A percentile compares a stretch with the other conserved stretches of the same genome.
phyloP scores from a whole-genome alignment of 2,113 vertebrate species.

The Chionodraco myersi region DNA sequence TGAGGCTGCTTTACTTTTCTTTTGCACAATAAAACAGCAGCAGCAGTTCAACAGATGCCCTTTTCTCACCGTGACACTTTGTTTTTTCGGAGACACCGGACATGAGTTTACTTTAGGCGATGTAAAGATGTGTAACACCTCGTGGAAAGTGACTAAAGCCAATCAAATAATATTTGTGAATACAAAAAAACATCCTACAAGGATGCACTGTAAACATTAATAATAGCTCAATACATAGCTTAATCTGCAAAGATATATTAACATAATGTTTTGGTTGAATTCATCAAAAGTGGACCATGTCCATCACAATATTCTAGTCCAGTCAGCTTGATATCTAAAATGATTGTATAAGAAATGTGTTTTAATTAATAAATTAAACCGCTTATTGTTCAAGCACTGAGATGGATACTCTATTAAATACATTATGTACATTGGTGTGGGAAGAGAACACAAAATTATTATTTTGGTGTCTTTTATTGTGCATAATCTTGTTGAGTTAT shows the following conservation, averaged over 20 bases:
- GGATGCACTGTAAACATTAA: not conserved
- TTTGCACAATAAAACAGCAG: conserved; percentile 2
- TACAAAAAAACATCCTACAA: no score
- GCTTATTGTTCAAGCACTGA: no score
- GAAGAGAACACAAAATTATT: no score
- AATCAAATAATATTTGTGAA: no score
- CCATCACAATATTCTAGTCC: not conserved
- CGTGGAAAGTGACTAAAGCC: not conserved
- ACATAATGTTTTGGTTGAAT: no score
- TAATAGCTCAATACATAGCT: not conserved
- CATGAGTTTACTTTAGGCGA: not conserved
- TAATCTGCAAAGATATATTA: not conserved
- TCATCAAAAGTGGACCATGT: not conserved
- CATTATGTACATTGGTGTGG: no score
- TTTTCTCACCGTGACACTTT: conserved; percentile 24
- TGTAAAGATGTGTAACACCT: not conserved
- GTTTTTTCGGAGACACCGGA: conserved; percentile 35
- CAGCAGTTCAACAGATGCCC: conserved; percentile 19
- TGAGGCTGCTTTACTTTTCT: conserved; percentile 32
- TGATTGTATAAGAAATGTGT: no score
- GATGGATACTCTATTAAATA: no score
- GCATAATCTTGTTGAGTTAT: no score
- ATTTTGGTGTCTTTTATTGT: no score
- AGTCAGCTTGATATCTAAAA: no score
- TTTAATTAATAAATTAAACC: no score